These are phyloP conservation scores for Hipposideros armiger DNA, from an alignment of 2,113 vertebrate genomes.

Conservation along the genomic window DNA sequence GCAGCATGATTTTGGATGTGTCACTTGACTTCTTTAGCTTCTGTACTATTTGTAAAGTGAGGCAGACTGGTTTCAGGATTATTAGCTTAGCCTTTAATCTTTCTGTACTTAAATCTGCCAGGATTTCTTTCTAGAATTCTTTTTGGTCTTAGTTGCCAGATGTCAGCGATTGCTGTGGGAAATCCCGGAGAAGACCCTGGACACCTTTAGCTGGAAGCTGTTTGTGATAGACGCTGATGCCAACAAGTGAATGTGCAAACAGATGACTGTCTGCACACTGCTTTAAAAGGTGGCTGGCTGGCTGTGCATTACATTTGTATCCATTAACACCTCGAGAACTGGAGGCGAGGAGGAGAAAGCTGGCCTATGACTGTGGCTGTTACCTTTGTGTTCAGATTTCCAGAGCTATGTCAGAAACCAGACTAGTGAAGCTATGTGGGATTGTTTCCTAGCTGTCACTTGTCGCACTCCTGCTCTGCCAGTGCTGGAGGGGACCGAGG, in stretches of 20 bases:
- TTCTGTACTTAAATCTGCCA: not conserved
- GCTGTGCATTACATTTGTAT: not conserved
- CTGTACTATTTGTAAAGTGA: not conserved
- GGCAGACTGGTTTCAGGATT: not conserved
- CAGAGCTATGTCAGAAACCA: not conserved
- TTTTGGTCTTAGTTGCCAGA: not conserved
- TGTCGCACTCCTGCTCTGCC: not conserved
- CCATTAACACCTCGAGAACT: not conserved
- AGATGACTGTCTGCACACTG: not conserved
- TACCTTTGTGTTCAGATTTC: not conserved
- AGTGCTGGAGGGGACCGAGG: not conserved
- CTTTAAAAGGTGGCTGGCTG: not conserved
- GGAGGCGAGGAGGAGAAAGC: not conserved
- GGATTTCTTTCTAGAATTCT: slow-evolving; percentile 36
- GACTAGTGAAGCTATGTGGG: not conserved
- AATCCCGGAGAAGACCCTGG: not conserved
- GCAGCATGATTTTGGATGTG: not conserved
- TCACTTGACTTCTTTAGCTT: not conserved
- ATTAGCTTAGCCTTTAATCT: not conserved
- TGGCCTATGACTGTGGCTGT: not conserved
- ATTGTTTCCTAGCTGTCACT: not conserved
- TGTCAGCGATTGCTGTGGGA: not conserved
- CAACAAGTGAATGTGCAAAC: not conserved
- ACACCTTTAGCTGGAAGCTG: not conserved
- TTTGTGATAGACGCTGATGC: not conserved